Evolutionary conservation across 2,797 vertebrate species (phyloP).

Genomic region (Argyrosomus regius): DNA sequence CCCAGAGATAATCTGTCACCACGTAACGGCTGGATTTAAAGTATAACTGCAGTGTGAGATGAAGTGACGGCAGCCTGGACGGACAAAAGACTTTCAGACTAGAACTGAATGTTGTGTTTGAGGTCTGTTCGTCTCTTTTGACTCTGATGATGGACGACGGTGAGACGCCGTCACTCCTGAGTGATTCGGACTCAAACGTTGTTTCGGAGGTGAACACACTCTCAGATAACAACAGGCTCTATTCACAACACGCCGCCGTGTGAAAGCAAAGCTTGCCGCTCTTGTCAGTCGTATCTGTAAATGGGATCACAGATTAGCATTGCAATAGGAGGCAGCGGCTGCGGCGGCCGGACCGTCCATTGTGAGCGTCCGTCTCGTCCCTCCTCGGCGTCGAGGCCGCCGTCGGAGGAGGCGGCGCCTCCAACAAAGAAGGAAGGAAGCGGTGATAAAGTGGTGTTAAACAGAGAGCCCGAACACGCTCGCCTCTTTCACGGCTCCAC

Average conservation of each 20-base stretch:
- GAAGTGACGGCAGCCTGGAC: not conserved
- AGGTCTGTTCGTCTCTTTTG: no score
- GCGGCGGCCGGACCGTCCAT: constrained; percentile 63
- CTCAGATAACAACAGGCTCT: constrained; percentile 58
- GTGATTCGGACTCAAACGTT: not conserved
- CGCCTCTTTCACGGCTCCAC: constrained; percentile 56
- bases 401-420: constrained; percentile 48
- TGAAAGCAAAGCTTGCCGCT: constrained; percentile 41
- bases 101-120: no score
- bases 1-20: no score
- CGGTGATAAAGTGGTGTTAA: constrained; percentile 81
- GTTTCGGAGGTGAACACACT: constrained; percentile 48
- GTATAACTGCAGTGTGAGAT: no score
- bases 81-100: not conserved
- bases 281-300: constrained; percentile 70
- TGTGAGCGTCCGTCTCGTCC: constrained; percentile 68
- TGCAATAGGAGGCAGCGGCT: constrained; percentile 68
- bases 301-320: constrained; percentile 79
- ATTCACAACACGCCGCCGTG: constrained; percentile 61
- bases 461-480: constrained; percentile 78
- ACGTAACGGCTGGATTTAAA: no score
- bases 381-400: constrained; percentile 39
- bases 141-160: no score
- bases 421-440: constrained; percentile 69
- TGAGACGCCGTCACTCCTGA: no score